A percentile compares a stretch with the other conserved stretches of the same genome.
phyloP scores from a whole-genome alignment of 2,797 vertebrate species.

The Hozukius guyotensis region DNA sequence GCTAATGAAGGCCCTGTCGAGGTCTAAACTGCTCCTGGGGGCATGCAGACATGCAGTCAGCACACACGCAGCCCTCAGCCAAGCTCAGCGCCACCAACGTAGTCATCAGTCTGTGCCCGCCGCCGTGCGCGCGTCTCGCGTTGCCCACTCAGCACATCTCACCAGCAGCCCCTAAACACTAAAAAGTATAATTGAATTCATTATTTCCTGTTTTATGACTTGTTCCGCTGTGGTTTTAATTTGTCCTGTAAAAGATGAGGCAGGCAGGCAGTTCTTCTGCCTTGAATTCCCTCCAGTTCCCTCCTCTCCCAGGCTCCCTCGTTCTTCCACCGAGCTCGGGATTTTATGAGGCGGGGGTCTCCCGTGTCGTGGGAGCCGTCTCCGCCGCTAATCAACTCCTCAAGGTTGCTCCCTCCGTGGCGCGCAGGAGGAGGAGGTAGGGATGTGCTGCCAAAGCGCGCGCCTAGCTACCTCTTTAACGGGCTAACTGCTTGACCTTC shows the following conservation, averaged over 20 bases:
- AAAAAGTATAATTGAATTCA: slow-evolving; percentile 88
- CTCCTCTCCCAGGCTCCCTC: slow-evolving; percentile 67
- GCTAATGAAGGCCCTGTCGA: slow-evolving; percentile 83
- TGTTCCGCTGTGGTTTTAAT: slow-evolving; percentile 85
- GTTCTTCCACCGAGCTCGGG: slow-evolving; percentile 65
- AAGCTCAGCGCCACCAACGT: slow-evolving; percentile 73
- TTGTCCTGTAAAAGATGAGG: slow-evolving; percentile 84
- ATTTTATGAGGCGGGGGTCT: slow-evolving; percentile 81
- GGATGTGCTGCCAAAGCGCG: slow-evolving; percentile 67
- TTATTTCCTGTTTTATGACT: slow-evolving; percentile 87
- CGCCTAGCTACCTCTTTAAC: slow-evolving; percentile 72
- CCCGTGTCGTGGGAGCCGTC: slow-evolving; percentile 77
- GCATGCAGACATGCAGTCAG: slow-evolving; percentile 77
- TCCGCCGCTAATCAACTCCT: slow-evolving; percentile 81
- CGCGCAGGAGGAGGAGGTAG: slow-evolving; percentile 47
- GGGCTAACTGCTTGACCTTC: slow-evolving; percentile 79
- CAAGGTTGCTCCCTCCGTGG: slow-evolving; percentile 78
- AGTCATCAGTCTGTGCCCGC: slow-evolving; percentile 73
- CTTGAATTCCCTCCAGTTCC: slow-evolving; percentile 72
- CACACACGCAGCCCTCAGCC: slow-evolving; percentile 72
- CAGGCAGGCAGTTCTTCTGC: slow-evolving; percentile 74
- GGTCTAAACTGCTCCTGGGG: slow-evolving; percentile 81
- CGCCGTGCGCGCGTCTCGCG: slow-evolving; percentile 59
- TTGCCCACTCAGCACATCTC: slow-evolving; percentile 85
- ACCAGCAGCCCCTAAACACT: slow-evolving; percentile 79